Conservation (phyloP, 2,797 vertebrate species). For the Pogoniulus pusillus region DNA sequence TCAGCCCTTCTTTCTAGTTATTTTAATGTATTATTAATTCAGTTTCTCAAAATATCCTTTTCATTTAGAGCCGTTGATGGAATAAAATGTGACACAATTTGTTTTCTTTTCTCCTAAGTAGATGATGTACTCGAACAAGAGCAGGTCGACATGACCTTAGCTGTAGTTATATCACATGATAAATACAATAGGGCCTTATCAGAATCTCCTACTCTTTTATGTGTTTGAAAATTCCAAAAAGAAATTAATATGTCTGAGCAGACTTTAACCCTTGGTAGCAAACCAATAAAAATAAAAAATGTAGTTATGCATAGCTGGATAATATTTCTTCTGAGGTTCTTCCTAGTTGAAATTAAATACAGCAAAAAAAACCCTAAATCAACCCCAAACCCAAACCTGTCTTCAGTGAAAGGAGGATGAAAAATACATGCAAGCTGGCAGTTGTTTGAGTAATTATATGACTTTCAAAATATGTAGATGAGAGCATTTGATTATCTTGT, state of each 20-base stretch:
- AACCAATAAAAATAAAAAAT: conserved; percentile 26
- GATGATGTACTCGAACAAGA: conserved; percentile 68
- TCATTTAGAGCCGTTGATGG: conserved; percentile 62
- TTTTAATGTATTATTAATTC: conserved; percentile 74
- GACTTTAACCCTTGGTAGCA: conserved; percentile 54
- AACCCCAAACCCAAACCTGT: neutral
- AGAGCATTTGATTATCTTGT: neutral
- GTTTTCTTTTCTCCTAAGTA: conserved; percentile 75
- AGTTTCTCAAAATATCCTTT: conserved; percentile 71
- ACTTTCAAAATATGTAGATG: neutral
- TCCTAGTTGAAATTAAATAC: neutral
- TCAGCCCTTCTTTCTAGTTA: conserved; percentile 61
- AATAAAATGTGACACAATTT: conserved; percentile 75
- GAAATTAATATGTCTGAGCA: conserved; percentile 30
- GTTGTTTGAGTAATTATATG: neutral
- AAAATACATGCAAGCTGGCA: conserved; percentile 7
- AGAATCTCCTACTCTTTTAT: conserved; percentile 61
- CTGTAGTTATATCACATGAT: conserved; percentile 67
- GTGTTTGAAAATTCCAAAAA: conserved; percentile 49
- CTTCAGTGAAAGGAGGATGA: neutral
- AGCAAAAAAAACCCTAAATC: neutral
- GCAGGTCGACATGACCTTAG: conserved; percentile 77
- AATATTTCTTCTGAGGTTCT: conserved; percentile 22
- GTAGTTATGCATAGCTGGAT: conserved; percentile 11
- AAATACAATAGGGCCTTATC: conserved; percentile 70